Evolutionary conservation across 1,140 invertebrate genomes (phyloP).

Genomic region (Papilio polytes): DNA sequence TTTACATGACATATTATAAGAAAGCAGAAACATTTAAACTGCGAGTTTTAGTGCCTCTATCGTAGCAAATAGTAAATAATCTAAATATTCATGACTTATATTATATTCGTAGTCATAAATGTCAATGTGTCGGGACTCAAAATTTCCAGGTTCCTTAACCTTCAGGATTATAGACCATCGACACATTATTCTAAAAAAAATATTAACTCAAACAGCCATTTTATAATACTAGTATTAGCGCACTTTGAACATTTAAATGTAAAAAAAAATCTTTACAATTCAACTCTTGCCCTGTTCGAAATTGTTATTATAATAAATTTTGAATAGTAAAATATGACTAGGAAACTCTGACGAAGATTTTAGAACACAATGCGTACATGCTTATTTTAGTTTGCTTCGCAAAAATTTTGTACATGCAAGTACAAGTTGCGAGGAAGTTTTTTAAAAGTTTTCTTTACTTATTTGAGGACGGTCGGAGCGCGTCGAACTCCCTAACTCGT

Average conservation of each 20-base stretch:
- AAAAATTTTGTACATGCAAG: conserved; percentile 70
- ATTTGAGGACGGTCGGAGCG: conserved; percentile 81
- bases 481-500: conserved; percentile 81
- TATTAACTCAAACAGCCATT: too few species aligned
- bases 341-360: background rate
- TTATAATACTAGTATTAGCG: background rate
- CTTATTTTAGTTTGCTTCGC: conserved; percentile 69
- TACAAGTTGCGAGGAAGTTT: conserved; percentile 76
- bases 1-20: background rate
- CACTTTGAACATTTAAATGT: background rate
- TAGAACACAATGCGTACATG: conserved; percentile 45
- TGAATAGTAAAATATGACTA: background rate
- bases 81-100: background rate
- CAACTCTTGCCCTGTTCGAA: background rate
- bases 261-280: background rate
- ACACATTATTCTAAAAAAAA: too few species aligned
- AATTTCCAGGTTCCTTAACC: too few species aligned
- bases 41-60: background rate
- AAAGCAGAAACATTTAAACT: background rate
- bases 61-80: background rate
- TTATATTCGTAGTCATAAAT: background rate
- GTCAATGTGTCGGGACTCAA: background rate
- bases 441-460: conserved; percentile 80
- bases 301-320: background rate
- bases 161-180: too few species aligned